Base-by-base conservation (phyloP, 2,797 vertebrate genomes). In the Aselliscus stoliczkanus region DNA sequence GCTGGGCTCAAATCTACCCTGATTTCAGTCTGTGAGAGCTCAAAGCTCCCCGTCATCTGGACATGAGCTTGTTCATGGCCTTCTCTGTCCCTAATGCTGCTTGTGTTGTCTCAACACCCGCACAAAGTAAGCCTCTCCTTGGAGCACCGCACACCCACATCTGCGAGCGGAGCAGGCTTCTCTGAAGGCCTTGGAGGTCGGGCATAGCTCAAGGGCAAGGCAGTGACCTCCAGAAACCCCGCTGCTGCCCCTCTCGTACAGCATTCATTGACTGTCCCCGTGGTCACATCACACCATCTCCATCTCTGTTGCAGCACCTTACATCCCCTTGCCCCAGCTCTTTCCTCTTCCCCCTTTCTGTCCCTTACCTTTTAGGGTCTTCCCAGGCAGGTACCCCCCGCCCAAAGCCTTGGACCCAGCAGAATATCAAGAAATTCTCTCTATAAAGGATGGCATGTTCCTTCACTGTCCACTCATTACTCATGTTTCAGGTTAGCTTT, bases 401-500 rank as follows among this genome's bases (percentile, higher is more conserved):
- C 21, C n/a, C 39, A 80, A 94, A 69, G 42, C 29, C 76, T 52
- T 73, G 62, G 64, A 17, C 80, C n/a, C 88, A 20, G 50, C n/a
- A 86, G 90, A 88, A 21, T 31, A 64, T 82, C 84, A 81, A 84
- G 70, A 86, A 65, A 76, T 75, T 62, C 75, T 94, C 94, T 52
- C 42, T 50, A 11, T 27, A 96, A 93, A 88, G 85, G 79, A 60
- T 1, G 23, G 20, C 5, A 0, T 37, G 34, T 72, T 72, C 82
- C 29, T n/a, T 81, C 60, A 84, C 64, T 27, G 54, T 25, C 9
- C 37, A 21, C 85, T 84, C 44, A 31, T 52, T 64, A 80, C 67
- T 85, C 92, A n/a, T 62, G 62, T 86, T 60, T 69, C n/a, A n/a
- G 62, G 76, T 73, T 80, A 64, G 60, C 77, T 95, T 92, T 86